Conservation (phyloP, 1,140 invertebrate genomes). For the Oedothorax gibbosus region DNA sequence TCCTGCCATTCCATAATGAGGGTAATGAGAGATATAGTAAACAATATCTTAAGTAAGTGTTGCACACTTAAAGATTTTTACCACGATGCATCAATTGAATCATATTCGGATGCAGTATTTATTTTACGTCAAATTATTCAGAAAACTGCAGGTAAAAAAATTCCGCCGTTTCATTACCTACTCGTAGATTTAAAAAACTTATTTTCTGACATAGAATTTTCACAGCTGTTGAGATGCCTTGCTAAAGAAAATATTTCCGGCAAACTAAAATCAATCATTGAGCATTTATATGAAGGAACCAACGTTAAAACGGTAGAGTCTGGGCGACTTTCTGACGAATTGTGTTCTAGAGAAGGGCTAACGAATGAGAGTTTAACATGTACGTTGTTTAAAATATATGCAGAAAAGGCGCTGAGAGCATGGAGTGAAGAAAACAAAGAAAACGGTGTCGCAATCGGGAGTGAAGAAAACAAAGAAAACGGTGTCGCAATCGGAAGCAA, state of each 20-base stretch:
- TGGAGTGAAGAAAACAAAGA: constrained; percentile 3
- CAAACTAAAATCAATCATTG: not conserved
- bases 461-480: too few relatives aligned
- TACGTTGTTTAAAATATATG: constrained; percentile 20
- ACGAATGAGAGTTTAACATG: not conserved
- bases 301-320: not conserved
- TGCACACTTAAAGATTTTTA: not conserved
- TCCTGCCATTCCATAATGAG: constrained; percentile 12
- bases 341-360: not conserved
- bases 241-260: not conserved
- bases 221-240: not conserved
- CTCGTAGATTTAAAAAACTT: constrained; percentile 2
- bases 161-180: not conserved
- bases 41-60: constrained; percentile 3
- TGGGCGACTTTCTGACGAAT: not conserved
- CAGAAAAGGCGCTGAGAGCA: not conserved
- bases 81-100: not conserved
- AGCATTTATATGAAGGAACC: not conserved
- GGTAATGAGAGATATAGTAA: constrained; percentile 15
- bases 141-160: constrained; percentile 27
- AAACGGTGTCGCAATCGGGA: too few relatives aligned
- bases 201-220: not conserved
- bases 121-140: constrained; percentile 2
- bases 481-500: constrained; percentile 6
- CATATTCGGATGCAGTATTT: constrained; percentile 3